A percentile compares a stretch with the other conserved stretches of the same genome.
These are phyloP conservation scores for Athene noctua DNA, from an alignment of 2,113 vertebrate genomes.

Conservation along the genomic window DNA sequence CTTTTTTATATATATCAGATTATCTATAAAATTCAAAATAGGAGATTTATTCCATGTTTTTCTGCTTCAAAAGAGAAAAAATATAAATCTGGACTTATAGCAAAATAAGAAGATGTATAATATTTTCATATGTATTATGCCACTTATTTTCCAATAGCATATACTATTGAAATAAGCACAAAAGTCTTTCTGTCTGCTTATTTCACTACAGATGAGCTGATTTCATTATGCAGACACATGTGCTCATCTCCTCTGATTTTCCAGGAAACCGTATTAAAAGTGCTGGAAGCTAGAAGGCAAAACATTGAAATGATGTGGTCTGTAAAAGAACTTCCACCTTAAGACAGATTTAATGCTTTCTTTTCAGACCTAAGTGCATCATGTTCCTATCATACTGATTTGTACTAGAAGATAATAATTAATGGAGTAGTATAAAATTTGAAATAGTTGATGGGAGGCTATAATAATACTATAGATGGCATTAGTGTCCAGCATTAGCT, in stretches of 20 bases:
- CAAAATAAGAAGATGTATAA: not conserved
- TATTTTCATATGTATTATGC: not conserved
- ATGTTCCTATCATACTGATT: not conserved
- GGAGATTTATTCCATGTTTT: not conserved
- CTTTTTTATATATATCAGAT: not conserved
- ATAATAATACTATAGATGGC: not conserved
- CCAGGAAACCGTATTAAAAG: not conserved
- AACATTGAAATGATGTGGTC: not conserved
- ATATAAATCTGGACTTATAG: not conserved
- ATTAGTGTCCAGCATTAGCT: not conserved
- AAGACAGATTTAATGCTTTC: not conserved
- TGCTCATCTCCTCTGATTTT: not conserved
- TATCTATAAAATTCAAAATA: not conserved
- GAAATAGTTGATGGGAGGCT: not conserved
- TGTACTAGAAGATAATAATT: slow-evolving; percentile 7
- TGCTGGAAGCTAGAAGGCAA: not conserved
- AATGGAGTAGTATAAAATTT: not conserved
- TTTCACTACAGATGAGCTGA: not conserved
- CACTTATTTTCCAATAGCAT: not conserved
- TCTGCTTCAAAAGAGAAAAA: not conserved
- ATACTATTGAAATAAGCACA: not conserved
- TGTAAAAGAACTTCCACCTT: not conserved
- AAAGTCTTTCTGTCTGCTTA: not conserved
- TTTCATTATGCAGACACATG: not conserved
- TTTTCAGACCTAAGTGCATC: not conserved